Base-by-base conservation (phyloP, 1,140 invertebrate species). In the Pseudobourletiella spinata region DNA sequence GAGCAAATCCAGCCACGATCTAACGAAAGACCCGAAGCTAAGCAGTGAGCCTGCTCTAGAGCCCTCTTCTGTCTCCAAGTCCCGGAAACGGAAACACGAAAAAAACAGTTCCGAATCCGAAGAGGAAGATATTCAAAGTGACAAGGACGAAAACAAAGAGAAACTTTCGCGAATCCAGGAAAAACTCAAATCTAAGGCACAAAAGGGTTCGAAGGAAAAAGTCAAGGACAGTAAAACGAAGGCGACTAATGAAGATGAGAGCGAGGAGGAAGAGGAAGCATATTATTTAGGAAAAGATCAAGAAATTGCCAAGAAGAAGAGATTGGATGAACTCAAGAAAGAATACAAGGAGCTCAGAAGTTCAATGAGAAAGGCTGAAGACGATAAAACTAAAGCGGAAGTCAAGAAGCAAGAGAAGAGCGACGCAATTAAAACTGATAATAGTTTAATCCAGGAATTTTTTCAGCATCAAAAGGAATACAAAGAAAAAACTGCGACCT, bases 1-100 rank as follows among this genome's bases (percentile, higher is more conserved):
- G 76, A 71, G 70, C 2, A 98, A 97, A 78, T 95, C 92, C 14
- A 89, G 91, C 39, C 95, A 98, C 76, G 95, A 98, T 78, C 78
- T 91, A 24, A 80, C 89, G 48, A 80, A 88, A 74, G 95, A 98
- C 79, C 91, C 93, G 3, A 90, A 88, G 73, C 78, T 98, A 15
- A 94, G 86, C 75, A 82, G 83, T 63, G 75, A 84, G 69, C 79
- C 83, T 29, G 82, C 81, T 32, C 74, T 50, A 22, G 61, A 46
- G 11, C 0, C 51, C 3, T 24, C 2, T 30, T 1, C 16, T 20
- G 1, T 22, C 0, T 11, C n/a, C 0, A 24, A 20, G 18, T 3
- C 11, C 48, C 59, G 32, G 51, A 56, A 29, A 30, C 50, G 25
- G 44, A 58, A 54, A 55, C 56, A 30, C 6, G 18, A 16, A n/a